Conservation (phyloP, 2,888 invertebrate species). For the Drosophila lutescens region DNA sequence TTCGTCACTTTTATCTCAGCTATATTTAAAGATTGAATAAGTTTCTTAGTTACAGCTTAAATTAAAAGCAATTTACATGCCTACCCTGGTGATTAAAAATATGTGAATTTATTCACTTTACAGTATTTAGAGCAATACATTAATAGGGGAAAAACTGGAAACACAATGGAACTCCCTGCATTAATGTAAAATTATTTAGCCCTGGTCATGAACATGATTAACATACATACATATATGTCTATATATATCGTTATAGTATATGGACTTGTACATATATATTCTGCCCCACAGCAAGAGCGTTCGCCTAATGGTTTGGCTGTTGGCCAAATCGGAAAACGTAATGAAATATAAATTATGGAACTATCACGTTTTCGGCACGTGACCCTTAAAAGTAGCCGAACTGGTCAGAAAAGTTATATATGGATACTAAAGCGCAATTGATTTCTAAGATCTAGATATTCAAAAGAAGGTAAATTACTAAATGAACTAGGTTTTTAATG, state of each 20-base stretch:
- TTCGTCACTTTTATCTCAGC: too few species aligned
- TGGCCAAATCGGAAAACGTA: constrained; percentile 27
- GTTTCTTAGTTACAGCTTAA: not conserved
- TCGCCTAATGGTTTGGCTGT: constrained; percentile 22
- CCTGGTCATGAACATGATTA: constrained; percentile 32
- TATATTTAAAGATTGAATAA: not conserved
- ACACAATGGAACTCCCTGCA: constrained; percentile 12
- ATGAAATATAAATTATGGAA: constrained; percentile 48
- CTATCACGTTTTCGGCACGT: constrained; percentile 50
- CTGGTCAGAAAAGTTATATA: not conserved
- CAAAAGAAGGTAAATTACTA: not conserved
- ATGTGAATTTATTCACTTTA: not conserved
- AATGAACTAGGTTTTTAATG: not conserved
- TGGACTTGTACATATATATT: constrained; percentile 7
- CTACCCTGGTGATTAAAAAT: too few species aligned
- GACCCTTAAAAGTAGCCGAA: constrained; percentile 7
- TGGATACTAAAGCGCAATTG: not conserved
- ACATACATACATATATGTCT: not conserved
- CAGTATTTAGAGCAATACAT: too few species aligned
- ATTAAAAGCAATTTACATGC: too few species aligned
- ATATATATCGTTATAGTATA: not conserved
- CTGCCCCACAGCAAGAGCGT: constrained; percentile 11
- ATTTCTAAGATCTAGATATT: not conserved
- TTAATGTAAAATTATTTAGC: constrained; percentile 21
- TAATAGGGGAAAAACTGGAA: not conserved